Percentiles rank a stretch among this genome's conserved stretches.
Evolutionary conservation across 2,113 vertebrate genomes (phyloP).

Genomic region (Elaphurus davidianus): DNA sequence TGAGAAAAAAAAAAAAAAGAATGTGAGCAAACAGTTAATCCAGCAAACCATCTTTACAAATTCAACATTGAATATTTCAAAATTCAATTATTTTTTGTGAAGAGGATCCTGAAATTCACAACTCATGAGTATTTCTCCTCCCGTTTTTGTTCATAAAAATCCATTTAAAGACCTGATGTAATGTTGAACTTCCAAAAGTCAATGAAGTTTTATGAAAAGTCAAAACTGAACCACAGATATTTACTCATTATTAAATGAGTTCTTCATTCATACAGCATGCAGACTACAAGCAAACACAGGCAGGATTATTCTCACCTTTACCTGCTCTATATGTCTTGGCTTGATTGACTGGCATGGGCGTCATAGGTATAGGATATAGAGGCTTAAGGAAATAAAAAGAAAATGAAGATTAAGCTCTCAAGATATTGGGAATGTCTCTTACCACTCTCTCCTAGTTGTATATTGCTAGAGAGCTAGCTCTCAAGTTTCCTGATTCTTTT

Average conservation of each 20-base stretch:
- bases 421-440: neutral
- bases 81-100: neutral
- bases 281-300: constrained; percentile 79
- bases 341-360: constrained; percentile 98
- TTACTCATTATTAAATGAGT: neutral
- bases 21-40: neutral
- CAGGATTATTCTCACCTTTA: constrained; percentile 97
- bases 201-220: neutral
- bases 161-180: neutral
- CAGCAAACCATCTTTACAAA: neutral
- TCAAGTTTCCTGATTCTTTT: neutral
- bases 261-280: constrained; percentile 79
- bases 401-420: constrained; percentile 45
- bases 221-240: neutral
- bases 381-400: constrained; percentile 84
- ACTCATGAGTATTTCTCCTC: neutral
- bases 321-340: constrained; percentile 99
- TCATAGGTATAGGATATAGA: constrained; percentile 97
- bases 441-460: neutral
- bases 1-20: neutral
- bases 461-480: neutral
- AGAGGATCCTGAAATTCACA: neutral
- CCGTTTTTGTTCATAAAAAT: neutral
- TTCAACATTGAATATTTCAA: neutral
- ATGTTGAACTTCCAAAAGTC: neutral